These are phyloP conservation scores for Dione vanillae DNA, from an alignment of 2,888 invertebrate species.

Conservation along the genomic window DNA sequence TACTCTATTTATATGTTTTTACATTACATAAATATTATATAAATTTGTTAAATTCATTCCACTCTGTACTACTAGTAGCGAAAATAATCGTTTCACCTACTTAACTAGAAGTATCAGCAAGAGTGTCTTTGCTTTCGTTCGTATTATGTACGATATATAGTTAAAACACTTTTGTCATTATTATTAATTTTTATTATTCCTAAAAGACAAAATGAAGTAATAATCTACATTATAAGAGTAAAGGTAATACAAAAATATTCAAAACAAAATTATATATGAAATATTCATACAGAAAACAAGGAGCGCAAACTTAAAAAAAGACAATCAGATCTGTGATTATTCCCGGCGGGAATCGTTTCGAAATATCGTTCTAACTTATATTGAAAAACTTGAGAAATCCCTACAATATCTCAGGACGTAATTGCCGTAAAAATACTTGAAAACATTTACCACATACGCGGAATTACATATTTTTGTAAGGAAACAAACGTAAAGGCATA, in stretches of 20 bases:
- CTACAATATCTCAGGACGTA: slow-evolving; percentile 46
- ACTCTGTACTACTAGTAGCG: too few relatives aligned
- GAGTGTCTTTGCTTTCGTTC: too few relatives aligned
- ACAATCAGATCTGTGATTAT: slow-evolving; percentile 38
- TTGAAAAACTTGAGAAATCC: slow-evolving; percentile 52
- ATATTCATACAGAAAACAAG: slow-evolving; percentile 21
- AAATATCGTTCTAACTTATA: slow-evolving; percentile 51
- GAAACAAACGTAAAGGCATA: slow-evolving; percentile 5
- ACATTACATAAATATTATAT: too few relatives aligned
- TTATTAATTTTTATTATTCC: too few relatives aligned
- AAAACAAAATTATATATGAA: slow-evolving; percentile 11
- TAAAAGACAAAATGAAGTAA: background rate
- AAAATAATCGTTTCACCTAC: too few relatives aligned
- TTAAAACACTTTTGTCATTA: too few relatives aligned
- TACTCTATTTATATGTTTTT: too few relatives aligned
- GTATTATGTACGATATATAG: too few relatives aligned
- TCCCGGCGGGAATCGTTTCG: slow-evolving; percentile 41
- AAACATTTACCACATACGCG: slow-evolving; percentile 41
- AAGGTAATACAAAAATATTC: background rate
- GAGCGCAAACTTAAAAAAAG: slow-evolving; percentile 27
- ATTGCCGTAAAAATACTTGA: slow-evolving; percentile 46
- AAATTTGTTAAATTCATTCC: too few relatives aligned
- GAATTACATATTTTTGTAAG: slow-evolving; percentile 20
- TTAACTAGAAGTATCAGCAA: too few relatives aligned
- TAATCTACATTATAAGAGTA: background rate